Base-by-base conservation (phyloP, 2,888 invertebrate species). In the Phengaris arion region DNA sequence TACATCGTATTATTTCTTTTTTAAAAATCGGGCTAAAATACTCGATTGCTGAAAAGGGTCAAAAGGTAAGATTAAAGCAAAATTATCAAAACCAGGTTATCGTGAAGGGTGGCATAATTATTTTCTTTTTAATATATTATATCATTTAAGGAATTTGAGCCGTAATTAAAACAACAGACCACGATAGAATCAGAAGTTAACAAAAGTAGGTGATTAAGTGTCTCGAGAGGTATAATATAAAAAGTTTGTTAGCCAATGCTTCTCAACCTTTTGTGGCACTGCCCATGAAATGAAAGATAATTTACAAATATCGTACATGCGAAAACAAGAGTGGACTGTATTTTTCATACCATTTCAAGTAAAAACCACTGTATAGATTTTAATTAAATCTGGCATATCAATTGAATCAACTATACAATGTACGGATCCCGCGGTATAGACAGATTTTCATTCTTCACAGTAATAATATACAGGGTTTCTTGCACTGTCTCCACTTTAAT, bases 111-210 rank as follows among this genome's bases (percentile, higher is more conserved):
- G 64, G 64, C 6, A 35, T 35, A 64, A 45, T 64, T 35, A 64
- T 64, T 64, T 64, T 64, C 64, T 70, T 70, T 51, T 70, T 10
- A 70, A 51, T 70, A 15, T 22, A 51, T 48, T 51, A 51, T 22
- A 52, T 72, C 48, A 54, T 13, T 12, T 52, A 72, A 52, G 15
- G 22, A 22, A 52, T 35, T 70, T 35, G 15, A 52, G 52, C 22
- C 22, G 35, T 54, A 52, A 72, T 72, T 72, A 72, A 52, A 72
- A 72, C 15, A 72, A 72, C 54, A 72, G 52, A 54, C 13, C 52
- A 15, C 35, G 72, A 72, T 72, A 72, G 35, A 54, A 72, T 72
- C 72, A 54, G 72, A 54, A 54, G 22, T 72, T 72, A 72, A 72
- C 51, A 72, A 54, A 72, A 72, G 52, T 52, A 52, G 51, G 54